Conservation (phyloP, 2,113 vertebrate species). For the Gasterosteus aculeatus region DNA sequence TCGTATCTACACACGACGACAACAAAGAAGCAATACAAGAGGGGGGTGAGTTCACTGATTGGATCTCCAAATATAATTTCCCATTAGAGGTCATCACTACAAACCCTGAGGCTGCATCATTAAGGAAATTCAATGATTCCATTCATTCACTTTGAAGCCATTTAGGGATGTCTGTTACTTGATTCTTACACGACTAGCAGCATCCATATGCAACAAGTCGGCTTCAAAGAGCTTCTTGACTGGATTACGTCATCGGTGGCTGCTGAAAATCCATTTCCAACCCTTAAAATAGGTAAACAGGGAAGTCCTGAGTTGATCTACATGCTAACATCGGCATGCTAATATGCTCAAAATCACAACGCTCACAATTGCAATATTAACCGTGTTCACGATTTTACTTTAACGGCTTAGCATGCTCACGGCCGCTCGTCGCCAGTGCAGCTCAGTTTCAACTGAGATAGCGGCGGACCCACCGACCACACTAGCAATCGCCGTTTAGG, state of each 20-base stretch:
- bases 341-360: too few species aligned
- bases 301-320: too few species aligned
- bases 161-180: constrained; percentile 45
- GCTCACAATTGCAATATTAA: too few species aligned
- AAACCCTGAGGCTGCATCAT: constrained; percentile 69
- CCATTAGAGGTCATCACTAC: constrained; percentile 62
- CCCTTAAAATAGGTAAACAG: background rate
- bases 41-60: constrained; percentile 38
- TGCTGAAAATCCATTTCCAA: background rate
- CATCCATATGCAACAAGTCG: constrained; percentile 40
- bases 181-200: constrained; percentile 11
- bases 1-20: constrained; percentile 27
- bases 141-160: constrained; percentile 59
- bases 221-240: constrained; percentile 28
- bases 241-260: background rate
- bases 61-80: constrained; percentile 73
- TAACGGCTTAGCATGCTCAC: too few species aligned
- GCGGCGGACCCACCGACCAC: background rate
- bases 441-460: background rate
- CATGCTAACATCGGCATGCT: too few species aligned
- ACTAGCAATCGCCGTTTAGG: background rate
- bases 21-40: constrained; percentile 33
- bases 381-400: too few species aligned
- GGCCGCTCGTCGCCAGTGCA: too few species aligned
- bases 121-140: constrained; percentile 68